phyloP scores from a whole-genome alignment of 2,888 invertebrate species.

The Trachelus stipa region DNA sequence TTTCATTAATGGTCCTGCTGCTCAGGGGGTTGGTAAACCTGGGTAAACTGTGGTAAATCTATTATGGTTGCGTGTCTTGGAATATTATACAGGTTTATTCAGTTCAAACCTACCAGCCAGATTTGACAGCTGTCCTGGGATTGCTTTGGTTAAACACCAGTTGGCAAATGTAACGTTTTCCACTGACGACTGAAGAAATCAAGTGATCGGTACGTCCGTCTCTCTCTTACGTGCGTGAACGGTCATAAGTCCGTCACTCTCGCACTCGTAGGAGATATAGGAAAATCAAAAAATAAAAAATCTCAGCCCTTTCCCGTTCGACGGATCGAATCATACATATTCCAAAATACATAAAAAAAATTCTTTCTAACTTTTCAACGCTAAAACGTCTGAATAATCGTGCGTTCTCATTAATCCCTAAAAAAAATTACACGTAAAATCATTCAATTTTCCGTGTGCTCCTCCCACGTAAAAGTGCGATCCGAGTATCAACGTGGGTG shows the following conservation, averaged over 20 bases:
- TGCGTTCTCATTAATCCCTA: not conserved
- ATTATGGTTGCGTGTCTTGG: constrained; percentile 35
- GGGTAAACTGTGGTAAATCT: constrained; percentile 35
- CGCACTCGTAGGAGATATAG: not conserved
- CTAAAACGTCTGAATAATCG: not conserved
- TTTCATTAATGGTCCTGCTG: constrained; percentile 28
- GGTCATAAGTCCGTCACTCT: not conserved
- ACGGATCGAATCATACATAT: not conserved
- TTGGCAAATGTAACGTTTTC: not conserved
- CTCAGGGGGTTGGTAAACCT: constrained; percentile 14
- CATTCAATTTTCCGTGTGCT: not conserved
- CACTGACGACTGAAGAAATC: not conserved
- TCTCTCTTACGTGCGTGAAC: not conserved
- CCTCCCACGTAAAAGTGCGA: not conserved
- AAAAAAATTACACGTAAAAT: not conserved
- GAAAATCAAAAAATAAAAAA: not conserved
- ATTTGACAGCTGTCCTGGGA: not conserved
- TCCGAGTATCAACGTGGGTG: not conserved
- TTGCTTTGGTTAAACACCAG: not conserved
- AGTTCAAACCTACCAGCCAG: constrained; percentile 11
- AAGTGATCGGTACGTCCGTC: not conserved
- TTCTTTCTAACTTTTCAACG: not conserved
- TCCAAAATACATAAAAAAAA: not conserved
- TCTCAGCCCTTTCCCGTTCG: not conserved
- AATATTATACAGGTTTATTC: constrained; percentile 18